Base-by-base conservation (phyloP, 2,888 invertebrate genomes). In the Melinaea menophilus region DNA sequence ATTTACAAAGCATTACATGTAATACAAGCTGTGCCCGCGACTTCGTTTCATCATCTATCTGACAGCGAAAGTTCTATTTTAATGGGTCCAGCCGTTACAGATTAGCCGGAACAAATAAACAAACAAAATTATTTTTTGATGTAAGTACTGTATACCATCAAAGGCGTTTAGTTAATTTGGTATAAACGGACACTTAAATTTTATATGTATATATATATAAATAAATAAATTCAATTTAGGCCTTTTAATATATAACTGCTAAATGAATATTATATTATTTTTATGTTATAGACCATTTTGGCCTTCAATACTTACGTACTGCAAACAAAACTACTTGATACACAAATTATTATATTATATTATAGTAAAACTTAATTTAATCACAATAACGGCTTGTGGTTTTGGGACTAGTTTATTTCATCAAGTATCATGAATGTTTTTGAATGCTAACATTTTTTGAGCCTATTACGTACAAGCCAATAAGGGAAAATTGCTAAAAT, bases 331-430 rank as follows among this genome's bases (percentile, higher is more conserved):
- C 63, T 65, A 67, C 67, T 61, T 56, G 55, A 64, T 65, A 67
- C 41, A 62, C 37, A 63, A 59, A 59, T 51, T 51, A 51, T 51
- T 51, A 51, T 22, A 60, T 64, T 58, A 61, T 47, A 37, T 51
- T 64, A 64, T 45, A 48, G 57, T 62, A 46, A 56, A 64, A 59
- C 59, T 64, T 54, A 64, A 47, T 37, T 61, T 58, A 58, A 58
- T 67, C 47, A 59, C 65, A 54, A 59, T 57, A 65, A 81, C 77
- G 85, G 77, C 79, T 83, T 85, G 85, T 82, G 78, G 78, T 85
- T 77, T 79, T 74, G 76, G 74, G 88, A 88, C 88, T 88, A 88
- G 88, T 81, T 84, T 84, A 76, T 61, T 57, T 65, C 58, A 58
- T 22, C 22, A 55, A 35, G 58, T 58, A 22, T 56, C 46, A 35